Evolutionary conservation across 2,888 invertebrate genomes (phyloP).

Genomic region (Cerastoderma edule): DNA sequence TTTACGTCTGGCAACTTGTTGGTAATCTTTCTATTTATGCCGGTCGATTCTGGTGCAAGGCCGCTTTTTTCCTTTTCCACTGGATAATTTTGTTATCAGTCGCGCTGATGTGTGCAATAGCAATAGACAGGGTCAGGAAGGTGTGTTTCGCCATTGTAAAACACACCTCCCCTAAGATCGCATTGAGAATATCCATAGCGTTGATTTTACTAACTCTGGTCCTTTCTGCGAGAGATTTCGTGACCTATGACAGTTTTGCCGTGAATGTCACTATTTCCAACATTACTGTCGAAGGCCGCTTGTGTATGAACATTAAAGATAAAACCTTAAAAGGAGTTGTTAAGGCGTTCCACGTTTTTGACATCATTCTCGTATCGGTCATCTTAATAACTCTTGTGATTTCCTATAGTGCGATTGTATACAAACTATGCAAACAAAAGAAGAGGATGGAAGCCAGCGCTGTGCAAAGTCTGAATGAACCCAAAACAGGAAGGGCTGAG

Average conservation of each 20-base stretch:
- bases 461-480: too few species aligned
- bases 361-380: slow-evolving; percentile 4
- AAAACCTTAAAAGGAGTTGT: not conserved
- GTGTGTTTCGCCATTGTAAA: not conserved
- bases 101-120: slow-evolving; percentile 1
- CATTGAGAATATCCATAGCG: not conserved
- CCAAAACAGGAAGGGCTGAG: too few species aligned
- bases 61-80: slow-evolving; percentile 7
- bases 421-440: slow-evolving; percentile 6
- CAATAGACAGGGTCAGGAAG: slow-evolving; percentile 13
- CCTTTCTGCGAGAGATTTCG: slow-evolving; percentile 9
- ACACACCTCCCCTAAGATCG: not conserved
- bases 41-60: slow-evolving; percentile 6
- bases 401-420: not conserved
- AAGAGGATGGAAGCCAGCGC: slow-evolving; percentile 14
- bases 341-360: slow-evolving; percentile 13
- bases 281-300: not conserved
- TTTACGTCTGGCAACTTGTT: slow-evolving; percentile 6
- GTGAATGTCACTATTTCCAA: slow-evolving; percentile 10
- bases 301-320: slow-evolving; percentile 4
- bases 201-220: not conserved
- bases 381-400: slow-evolving; percentile 8
- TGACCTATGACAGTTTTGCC: slow-evolving; percentile 17
- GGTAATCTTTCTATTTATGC: slow-evolving; percentile 12
- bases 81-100: slow-evolving; percentile 12